A percentile compares a stretch with the other conserved stretches of the same genome.
phyloP scores from a whole-genome alignment of 2,888 invertebrate genomes.

The Criorhina ranunculi region DNA sequence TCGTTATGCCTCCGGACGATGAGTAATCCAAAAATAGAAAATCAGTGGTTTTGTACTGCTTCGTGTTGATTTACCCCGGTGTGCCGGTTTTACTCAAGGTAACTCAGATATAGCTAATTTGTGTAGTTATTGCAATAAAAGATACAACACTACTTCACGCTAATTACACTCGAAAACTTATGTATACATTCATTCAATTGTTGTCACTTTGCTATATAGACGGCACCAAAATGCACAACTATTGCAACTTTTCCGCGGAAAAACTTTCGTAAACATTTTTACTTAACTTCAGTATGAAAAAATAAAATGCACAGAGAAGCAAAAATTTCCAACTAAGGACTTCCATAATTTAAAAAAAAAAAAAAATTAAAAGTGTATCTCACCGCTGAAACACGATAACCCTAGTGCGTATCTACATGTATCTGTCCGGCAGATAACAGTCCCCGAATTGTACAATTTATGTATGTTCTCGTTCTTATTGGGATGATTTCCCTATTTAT shows the following conservation, averaged over 20 bases:
- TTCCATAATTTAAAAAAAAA: conserved; percentile 77
- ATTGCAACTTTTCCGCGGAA: conserved; percentile 46
- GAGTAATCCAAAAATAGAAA: conserved; percentile 68
- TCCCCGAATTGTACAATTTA: conserved; percentile 4
- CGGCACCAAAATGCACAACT: conserved; percentile 31
- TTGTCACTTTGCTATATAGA: conserved; percentile 17
- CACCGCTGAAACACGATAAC: conserved; percentile 32
- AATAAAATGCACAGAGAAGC: conserved; percentile 78
- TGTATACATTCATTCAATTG: conserved; percentile 23
- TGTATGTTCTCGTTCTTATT: conserved; percentile 11
- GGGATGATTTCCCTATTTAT: conserved; percentile 1
- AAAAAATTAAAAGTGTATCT: conserved; percentile 19
- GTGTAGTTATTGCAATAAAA: conserved; percentile 35
- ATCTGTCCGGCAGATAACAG: conserved; percentile 42
- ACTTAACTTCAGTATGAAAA: conserved; percentile 76
- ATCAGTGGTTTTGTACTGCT: conserved; percentile 14
- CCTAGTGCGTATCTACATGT: conserved; percentile 15
- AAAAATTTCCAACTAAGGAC: conserved; percentile 78
- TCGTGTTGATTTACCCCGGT: conserved; percentile 12
- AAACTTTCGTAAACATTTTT: conserved; percentile 68
- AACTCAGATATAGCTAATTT: conserved; percentile 27
- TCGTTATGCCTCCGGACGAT: conserved; percentile 52
- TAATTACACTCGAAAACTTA: conserved; percentile 24
- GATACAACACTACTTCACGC: conserved; percentile 21
- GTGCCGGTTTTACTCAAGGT: conserved; percentile 9